Evolutionary conservation across 2,113 vertebrate genomes (phyloP).

Genomic region (Mustela lutreola): DNA sequence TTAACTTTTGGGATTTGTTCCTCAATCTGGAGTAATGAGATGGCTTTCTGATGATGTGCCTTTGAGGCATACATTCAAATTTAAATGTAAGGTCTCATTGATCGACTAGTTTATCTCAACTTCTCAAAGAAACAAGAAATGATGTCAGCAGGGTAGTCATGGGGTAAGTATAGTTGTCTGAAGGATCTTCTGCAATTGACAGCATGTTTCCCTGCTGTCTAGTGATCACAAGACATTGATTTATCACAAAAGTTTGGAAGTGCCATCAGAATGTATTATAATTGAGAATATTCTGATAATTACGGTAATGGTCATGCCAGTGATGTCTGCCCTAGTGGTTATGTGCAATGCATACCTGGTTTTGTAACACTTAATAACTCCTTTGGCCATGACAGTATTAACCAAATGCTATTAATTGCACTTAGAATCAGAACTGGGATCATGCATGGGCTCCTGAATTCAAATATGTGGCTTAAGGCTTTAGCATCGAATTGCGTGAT

Average conservation of each 20-base stretch:
- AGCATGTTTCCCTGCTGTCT: constrained; percentile 70
- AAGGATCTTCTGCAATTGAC: constrained; percentile 54
- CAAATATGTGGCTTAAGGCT: constrained; percentile 82
- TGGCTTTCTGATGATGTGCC: neutral
- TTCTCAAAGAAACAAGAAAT: constrained; percentile 59
- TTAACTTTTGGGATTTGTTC: constrained; percentile 54
- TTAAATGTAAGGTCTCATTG: neutral
- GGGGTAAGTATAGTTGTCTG: constrained; percentile 80
- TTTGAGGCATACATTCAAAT: constrained; percentile 63
- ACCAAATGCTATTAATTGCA: constrained; percentile 83
- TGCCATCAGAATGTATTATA: constrained; percentile 77
- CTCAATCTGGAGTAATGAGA: constrained; percentile 45
- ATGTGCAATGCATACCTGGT: constrained; percentile 74
- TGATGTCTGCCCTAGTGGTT: constrained; percentile 77
- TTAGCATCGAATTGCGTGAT: constrained; percentile 78
- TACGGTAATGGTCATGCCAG: constrained; percentile 75
- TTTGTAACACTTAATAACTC: constrained; percentile 72
- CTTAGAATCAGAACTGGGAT: constrained; percentile 79
- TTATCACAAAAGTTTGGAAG: constrained; percentile 87
- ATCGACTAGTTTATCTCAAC: constrained; percentile 80
- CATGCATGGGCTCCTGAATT: constrained; percentile 86
- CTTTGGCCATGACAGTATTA: constrained; percentile 76
- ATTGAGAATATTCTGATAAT: constrained; percentile 60
- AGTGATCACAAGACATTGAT: constrained; percentile 68
- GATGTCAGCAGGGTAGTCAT: constrained; percentile 59